Percentiles rank a stretch among this genome's conserved stretches.
These are phyloP conservation scores for Drosophila colorata DNA, from an alignment of 2,888 invertebrate genomes.

Conservation along the genomic window DNA sequence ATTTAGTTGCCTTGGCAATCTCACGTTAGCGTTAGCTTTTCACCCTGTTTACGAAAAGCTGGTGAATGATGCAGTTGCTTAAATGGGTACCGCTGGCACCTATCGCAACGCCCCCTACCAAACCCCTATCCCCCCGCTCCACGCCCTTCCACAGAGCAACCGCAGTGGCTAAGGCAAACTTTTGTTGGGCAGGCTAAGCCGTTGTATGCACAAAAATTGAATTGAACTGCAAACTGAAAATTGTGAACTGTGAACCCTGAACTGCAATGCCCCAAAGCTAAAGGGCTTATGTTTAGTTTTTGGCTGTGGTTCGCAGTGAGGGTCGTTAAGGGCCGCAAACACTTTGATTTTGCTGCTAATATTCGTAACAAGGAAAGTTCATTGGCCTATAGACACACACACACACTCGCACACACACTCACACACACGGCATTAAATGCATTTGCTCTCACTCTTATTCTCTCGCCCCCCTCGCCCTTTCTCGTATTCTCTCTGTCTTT, in stretches of 20 bases:
- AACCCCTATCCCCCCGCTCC: too few relatives aligned
- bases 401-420: not conserved
- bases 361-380: constrained; percentile 46
- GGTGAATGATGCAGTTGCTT: constrained; percentile 34
- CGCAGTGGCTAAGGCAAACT: constrained; percentile 42
- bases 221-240: constrained; percentile 54
- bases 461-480: not conserved
- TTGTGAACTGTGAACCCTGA: constrained; percentile 28
- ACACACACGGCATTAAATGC: constrained; percentile 26
- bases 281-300: constrained; percentile 21
- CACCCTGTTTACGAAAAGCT: constrained; percentile 17
- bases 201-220: constrained; percentile 54
- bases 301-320: constrained; percentile 11
- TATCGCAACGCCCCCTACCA: too few relatives aligned
- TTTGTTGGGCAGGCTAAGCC: constrained; percentile 21
- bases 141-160: constrained; percentile 20
- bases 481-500: not conserved
- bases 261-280: constrained; percentile 9
- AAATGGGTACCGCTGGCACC: constrained; percentile 16
- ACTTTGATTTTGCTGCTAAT: constrained; percentile 27
- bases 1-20: constrained; percentile 17
- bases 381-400: constrained; percentile 55
- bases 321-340: constrained; percentile 1
- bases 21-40: constrained; percentile 14
- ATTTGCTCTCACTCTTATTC: constrained; percentile 9